phyloP scores from a whole-genome alignment of 2,888 invertebrate genomes.

The Caenorhabditis uteleia region DNA sequence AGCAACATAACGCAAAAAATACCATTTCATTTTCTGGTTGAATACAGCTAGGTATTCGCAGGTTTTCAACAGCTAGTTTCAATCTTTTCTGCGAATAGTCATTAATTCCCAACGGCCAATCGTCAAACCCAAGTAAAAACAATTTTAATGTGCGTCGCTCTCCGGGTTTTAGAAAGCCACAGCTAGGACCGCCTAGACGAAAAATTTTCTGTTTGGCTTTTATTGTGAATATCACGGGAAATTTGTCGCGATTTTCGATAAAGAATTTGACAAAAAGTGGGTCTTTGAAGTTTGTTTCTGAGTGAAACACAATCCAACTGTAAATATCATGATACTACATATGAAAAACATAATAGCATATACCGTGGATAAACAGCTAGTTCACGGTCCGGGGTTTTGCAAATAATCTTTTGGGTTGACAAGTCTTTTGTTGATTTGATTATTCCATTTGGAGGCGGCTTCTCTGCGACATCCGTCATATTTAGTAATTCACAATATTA shows the following conservation, averaged over 20 bases:
- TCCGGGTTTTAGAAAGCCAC: constrained; percentile 16
- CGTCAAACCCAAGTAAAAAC: constrained; percentile 25
- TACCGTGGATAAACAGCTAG: constrained; percentile 22
- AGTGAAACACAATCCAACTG: constrained; percentile 32
- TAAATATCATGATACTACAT: not conserved
- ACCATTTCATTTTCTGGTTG: constrained; percentile 15
- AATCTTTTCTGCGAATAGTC: constrained; percentile 25
- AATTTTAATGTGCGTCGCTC: constrained; percentile 12
- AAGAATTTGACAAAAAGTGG: constrained; percentile 25
- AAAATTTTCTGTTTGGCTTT: constrained; percentile 23
- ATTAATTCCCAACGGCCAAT: constrained; percentile 26
- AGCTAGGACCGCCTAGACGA: constrained; percentile 1
- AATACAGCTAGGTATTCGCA: constrained; percentile 29
- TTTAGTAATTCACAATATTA: no score
- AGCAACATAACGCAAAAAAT: no score
- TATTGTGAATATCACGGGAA: constrained; percentile 27
- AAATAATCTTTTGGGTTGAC: not conserved
- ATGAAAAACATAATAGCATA: not conserved
- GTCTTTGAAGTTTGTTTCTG: constrained; percentile 19
- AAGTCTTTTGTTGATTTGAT: not conserved
- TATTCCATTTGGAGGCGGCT: no score
- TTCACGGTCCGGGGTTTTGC: constrained; percentile 19
- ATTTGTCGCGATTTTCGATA: constrained; percentile 32
- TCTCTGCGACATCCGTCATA: no score
- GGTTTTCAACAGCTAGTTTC: constrained; percentile 30